phyloP scores from a whole-genome alignment of 2,113 vertebrate genomes.

The Pachypanchax playfairii region DNA sequence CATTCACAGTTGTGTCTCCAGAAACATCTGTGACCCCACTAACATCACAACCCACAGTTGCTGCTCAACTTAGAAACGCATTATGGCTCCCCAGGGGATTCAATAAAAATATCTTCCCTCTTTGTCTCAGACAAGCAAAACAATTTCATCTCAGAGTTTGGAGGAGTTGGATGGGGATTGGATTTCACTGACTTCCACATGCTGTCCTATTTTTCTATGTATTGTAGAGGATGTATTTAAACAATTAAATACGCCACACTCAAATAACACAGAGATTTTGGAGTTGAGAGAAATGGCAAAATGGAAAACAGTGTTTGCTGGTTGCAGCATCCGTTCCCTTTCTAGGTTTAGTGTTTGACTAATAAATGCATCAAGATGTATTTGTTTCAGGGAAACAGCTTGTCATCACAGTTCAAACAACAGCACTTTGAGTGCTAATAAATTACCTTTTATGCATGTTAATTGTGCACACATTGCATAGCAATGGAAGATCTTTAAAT shows the following conservation, averaged over 20 bases:
- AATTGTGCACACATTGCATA: constrained; percentile 19
- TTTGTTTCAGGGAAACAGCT: constrained; percentile 25
- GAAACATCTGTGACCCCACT: constrained; percentile 59
- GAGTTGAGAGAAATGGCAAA: constrained; percentile 7
- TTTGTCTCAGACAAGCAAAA: constrained; percentile 45
- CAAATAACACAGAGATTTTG: constrained; percentile 19
- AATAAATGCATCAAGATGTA: constrained; percentile 58
- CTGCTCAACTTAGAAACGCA: constrained; percentile 35
- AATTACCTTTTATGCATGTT: constrained; percentile 11
- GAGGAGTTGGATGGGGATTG: constrained; percentile 20
- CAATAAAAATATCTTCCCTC: constrained; percentile 51
- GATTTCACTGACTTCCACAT: constrained; percentile 21
- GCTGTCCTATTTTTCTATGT: background rate
- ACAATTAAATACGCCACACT: constrained; percentile 10
- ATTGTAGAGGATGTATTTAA: constrained; percentile 5
- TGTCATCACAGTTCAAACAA: constrained; percentile 49
- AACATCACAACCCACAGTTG: constrained; percentile 18
- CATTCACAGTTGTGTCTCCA: constrained; percentile 27
- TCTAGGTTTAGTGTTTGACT: constrained; percentile 39
- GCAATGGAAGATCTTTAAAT: constrained; percentile 4
- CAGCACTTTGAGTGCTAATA: constrained; percentile 21
- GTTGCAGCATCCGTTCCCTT: constrained; percentile 49
- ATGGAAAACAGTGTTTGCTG: constrained; percentile 10
- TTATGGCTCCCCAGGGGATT: constrained; percentile 43
- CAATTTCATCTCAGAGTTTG: constrained; percentile 34